A percentile compares a stretch with the other conserved stretches of the same genome.
These are phyloP conservation scores for Drosophila willistoni DNA, from an alignment of 1,140 invertebrate genomes.

Conservation along the genomic window DNA sequence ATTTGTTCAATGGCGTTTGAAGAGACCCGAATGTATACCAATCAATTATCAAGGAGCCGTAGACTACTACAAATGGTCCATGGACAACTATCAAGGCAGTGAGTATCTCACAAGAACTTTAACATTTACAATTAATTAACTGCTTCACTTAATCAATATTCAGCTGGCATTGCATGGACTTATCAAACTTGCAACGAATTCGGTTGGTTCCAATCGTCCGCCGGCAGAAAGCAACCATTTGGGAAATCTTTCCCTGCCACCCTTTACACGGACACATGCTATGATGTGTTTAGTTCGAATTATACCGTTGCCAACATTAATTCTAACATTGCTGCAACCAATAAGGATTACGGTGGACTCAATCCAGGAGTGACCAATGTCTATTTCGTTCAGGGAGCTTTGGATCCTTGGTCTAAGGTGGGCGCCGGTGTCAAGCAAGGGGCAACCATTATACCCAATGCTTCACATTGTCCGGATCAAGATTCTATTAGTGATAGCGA, in stretches of 20 bases:
- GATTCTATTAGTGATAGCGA: slow-evolving; percentile 84
- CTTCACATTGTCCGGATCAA: slow-evolving; percentile 88
- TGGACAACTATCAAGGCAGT: slow-evolving; percentile 57
- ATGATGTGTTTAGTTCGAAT: slow-evolving; percentile 85
- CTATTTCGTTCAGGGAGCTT: slow-evolving; percentile 86
- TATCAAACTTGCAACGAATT: slow-evolving; percentile 89
- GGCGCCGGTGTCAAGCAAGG: slow-evolving; percentile 83
- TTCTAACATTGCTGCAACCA: slow-evolving; percentile 84
- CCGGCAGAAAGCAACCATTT: slow-evolving; percentile 85
- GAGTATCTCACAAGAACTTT: slow-evolving; percentile 1
- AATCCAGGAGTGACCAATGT: slow-evolving; percentile 85
- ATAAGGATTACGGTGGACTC: slow-evolving; percentile 85
- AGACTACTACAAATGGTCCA: slow-evolving; percentile 61
- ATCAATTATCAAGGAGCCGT: slow-evolving; percentile 54
- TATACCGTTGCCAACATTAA: slow-evolving; percentile 48
- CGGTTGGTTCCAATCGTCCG: slow-evolving; percentile 89
- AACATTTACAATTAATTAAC: not conserved
- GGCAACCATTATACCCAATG: slow-evolving; percentile 73
- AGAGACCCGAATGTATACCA: slow-evolving; percentile 43
- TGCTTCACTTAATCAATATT: not conserved
- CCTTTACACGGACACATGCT: slow-evolving; percentile 86
- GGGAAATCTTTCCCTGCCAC: slow-evolving; percentile 85
- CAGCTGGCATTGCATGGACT: slow-evolving; percentile 26
- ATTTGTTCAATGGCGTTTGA: slow-evolving; percentile 53
- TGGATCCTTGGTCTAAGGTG: slow-evolving; percentile 87